phyloP scores from a whole-genome alignment of 1,140 invertebrate genomes.

The Drosophila pectinifera region DNA sequence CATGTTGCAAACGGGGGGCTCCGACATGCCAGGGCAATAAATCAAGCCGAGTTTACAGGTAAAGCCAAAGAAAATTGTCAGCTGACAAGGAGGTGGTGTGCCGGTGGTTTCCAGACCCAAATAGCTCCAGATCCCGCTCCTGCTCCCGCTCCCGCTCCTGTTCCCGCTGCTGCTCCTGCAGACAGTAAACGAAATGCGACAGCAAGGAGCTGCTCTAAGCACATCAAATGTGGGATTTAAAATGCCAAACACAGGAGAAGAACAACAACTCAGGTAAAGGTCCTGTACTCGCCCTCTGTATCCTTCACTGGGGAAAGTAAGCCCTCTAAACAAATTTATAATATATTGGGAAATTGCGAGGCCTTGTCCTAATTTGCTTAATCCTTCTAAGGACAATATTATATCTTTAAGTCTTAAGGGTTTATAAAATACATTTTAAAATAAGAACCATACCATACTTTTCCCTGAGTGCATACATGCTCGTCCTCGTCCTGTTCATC shows the following conservation, averaged over 20 bases:
- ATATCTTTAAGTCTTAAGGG: not conserved
- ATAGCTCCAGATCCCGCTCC: conserved; percentile 1
- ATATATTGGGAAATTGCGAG: no score
- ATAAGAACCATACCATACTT: not conserved
- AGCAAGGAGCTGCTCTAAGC: conserved; percentile 64
- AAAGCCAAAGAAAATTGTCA: conserved; percentile 82
- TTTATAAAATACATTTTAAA: not conserved
- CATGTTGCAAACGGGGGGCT: conserved; percentile 61
- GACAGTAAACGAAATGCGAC: conserved; percentile 45
- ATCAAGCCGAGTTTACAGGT: conserved; percentile 82
- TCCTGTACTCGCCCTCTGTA: conserved; percentile 12
- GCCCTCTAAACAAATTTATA: not conserved
- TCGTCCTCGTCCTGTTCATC: conserved; percentile 30
- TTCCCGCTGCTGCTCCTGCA: conserved; percentile 12
- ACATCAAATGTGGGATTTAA: conserved; percentile 83
- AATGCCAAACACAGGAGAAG: conserved; percentile 70
- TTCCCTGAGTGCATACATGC: conserved; percentile 5
- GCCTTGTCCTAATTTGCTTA: not conserved
- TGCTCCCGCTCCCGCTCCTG: not conserved
- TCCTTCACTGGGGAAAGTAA: conserved; percentile 18
- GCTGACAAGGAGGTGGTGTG: conserved; percentile 34
- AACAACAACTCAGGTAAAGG: conserved; percentile 40
- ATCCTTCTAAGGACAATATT: not conserved
- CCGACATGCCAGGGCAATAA: conserved; percentile 69
- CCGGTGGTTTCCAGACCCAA: conserved; percentile 14